Conservation (phyloP, 2,113 vertebrate species). For the Lampris megalopsis region DNA sequence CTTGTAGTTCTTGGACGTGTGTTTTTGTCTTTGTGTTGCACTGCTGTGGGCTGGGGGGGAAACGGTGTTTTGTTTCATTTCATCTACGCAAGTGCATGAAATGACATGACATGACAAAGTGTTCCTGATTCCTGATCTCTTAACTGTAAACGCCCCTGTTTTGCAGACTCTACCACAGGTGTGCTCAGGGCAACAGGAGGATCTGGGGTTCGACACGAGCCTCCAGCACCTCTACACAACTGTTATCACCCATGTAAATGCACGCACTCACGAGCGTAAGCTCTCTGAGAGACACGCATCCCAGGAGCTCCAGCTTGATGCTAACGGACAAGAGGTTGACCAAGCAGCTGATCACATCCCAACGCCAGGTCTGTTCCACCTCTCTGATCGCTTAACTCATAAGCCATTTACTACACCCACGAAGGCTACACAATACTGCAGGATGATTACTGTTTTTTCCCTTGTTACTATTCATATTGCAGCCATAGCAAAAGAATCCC, state of each 20-base stretch:
- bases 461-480: background rate
- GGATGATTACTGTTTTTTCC: background rate
- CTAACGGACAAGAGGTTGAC: background rate
- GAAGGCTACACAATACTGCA: too few species aligned
- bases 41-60: too few species aligned
- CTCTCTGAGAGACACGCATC: background rate
- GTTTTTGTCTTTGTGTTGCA: too few species aligned
- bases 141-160: background rate
- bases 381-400: too few species aligned
- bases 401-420: too few species aligned
- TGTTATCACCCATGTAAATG: slow-evolving; percentile 26
- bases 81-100: too few species aligned
- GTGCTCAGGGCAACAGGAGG: slow-evolving; percentile 11
- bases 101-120: too few species aligned
- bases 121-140: background rate
- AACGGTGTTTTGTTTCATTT: too few species aligned
- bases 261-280: slow-evolving; percentile 51
- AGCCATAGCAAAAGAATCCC: too few species aligned
- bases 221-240: slow-evolving; percentile 70
- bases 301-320: background rate
- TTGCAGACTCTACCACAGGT: slow-evolving; percentile 70
- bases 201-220: slow-evolving; percentile 50
- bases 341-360: background rate
- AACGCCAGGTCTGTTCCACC: slow-evolving; percentile 42
- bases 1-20: too few species aligned